Base-by-base conservation (phyloP, 2,113 vertebrate species). In the Oceanodroma tethys region DNA sequence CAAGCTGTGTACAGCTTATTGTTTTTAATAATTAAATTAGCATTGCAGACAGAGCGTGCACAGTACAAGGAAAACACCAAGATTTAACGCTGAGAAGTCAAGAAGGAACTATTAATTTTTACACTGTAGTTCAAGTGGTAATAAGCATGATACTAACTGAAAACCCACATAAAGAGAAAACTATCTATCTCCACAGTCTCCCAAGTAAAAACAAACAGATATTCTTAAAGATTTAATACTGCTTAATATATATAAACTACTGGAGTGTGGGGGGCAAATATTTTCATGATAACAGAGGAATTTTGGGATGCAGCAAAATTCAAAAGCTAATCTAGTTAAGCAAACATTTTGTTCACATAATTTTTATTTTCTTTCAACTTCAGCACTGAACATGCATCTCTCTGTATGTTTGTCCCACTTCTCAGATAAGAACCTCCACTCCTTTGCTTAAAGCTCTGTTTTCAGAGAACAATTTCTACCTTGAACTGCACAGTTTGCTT, bases 21-120 rank as follows among this genome's bases (percentile, higher is more conserved):
- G 34, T 42, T 95, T 94, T 94, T 63, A 96, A 56, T 94, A 95
- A 78, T 43, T 65, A 81, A 75, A 86, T 86, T 88, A 95, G 38
- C 32, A 89, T 47, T 87, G 48, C 47, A 97, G 80, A 81, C 56
- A 43, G 47, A 88, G 40, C 26, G 78, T 73, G 22, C 34, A 78
- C 17, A 93, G 85, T 52, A 52, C 32, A 97, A 23, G 8, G 23
- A 72, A 95, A 95, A 74, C 40, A 67, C 16, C 3, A 9, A 72
- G 32, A 96, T 73, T 92, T 94, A 95, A 93, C 6, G 10, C 48
- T 72, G 34, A 92, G 16, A 92, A 93, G 72, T 91, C 86, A 93
- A 90, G 20, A 75, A 84, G 20, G 11, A 94, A 78, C 16, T 87
- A 95, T 83, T 95, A 60, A 80, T 81, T 91, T 96, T 95, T 88